Evolutionary conservation across 2,797 vertebrate genomes (phyloP), one percentile per base, ranked within the genome.

Genomic region (Buphagus erythrorhynchus): DNA sequence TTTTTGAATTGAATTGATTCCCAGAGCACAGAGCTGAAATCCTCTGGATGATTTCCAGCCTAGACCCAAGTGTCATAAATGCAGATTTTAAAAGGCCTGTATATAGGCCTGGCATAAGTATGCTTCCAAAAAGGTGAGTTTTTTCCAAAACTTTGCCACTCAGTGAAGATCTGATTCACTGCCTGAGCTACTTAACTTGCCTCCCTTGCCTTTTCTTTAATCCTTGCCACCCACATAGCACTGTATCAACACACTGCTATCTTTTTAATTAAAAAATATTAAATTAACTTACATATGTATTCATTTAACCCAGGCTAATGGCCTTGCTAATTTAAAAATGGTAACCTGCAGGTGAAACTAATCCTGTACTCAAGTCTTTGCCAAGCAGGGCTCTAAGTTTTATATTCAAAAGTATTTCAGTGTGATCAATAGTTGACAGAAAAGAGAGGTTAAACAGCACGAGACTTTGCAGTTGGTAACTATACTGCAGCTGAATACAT

Each of bases 191-290:
- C 12, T 62, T 67, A 62, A 74, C 61, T 85, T 26, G 0, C 4
- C 40, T 46, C 13, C 26, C 67, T 40, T 40, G 12, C 5, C 22
- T 88, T 61, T 72, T 43, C 35, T 86, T 78, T 74, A 51, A 31
- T 75, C 31, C 28, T 12, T 93, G 26, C 73, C 92, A 96, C 90
- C 74, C 93, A 89, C 90, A 67, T 10, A 80, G 59, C 19, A 24
- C 31, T 28, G 7, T 76, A 92, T 77, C 86, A 85, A 43, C 80
- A 79, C 4, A 55, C 29, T n/a, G 26, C 69, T 91, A 69, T 89
- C 94, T 73, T 92, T 82, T 86, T 93, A 88, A 90, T 88, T 90
- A 79, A 92, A 92, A 88, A 89, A 66, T 81, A 46, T 40, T 49
- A 11, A 66, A 71, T 45, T 24, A 51, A n/a, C 28, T 79, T 93